phyloP scores from a whole-genome alignment of 1,140 invertebrate species.

The Drosophila dunni region DNA sequence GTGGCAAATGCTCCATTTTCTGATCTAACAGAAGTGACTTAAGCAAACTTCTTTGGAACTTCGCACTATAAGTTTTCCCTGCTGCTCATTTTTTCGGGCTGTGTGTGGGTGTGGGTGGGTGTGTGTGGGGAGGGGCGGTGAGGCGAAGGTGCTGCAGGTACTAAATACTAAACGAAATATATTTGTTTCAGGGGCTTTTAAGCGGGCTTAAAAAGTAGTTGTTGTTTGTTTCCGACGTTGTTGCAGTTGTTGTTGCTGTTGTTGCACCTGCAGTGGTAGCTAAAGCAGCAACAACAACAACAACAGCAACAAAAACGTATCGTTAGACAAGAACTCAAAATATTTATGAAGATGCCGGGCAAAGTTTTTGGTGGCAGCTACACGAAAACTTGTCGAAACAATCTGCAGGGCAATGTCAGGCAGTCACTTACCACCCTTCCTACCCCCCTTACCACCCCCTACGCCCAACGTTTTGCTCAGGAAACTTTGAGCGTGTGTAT shows the following conservation, averaged over 20 bases:
- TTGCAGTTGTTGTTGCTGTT: slow-evolving; percentile 11
- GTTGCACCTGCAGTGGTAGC: slow-evolving; percentile 22
- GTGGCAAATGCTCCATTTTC: slow-evolving; percentile 14
- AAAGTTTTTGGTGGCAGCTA: slow-evolving; percentile 65
- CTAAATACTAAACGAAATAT: slow-evolving; percentile 51
- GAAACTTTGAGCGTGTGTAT: slow-evolving; percentile 52
- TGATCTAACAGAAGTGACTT: slow-evolving; percentile 13
- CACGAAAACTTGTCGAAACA: slow-evolving; percentile 73
- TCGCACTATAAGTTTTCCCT: slow-evolving; percentile 10
- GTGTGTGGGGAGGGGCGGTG: background rate
- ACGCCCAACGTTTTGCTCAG: slow-evolving; percentile 12
- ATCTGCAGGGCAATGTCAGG: slow-evolving; percentile 54
- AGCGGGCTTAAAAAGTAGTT: slow-evolving; percentile 48
- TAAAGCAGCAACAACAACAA: slow-evolving; percentile 31
- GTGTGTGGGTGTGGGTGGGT: background rate
- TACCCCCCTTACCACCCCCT: background rate
- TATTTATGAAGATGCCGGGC: slow-evolving; percentile 72
- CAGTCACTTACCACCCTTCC: slow-evolving; percentile 12
- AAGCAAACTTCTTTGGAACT: slow-evolving; percentile 12
- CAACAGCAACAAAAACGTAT: slow-evolving; percentile 45
- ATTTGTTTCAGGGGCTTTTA: slow-evolving; percentile 52
- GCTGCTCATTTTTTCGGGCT: background rate
- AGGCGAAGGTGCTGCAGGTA: background rate
- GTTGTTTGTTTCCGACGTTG: slow-evolving; percentile 28
- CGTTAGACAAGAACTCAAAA: slow-evolving; percentile 69